Evolutionary conservation across 2,888 invertebrate species (phyloP), one percentile per base, ranked within the genome.

Genomic region (Apoda limacodes): DNA sequence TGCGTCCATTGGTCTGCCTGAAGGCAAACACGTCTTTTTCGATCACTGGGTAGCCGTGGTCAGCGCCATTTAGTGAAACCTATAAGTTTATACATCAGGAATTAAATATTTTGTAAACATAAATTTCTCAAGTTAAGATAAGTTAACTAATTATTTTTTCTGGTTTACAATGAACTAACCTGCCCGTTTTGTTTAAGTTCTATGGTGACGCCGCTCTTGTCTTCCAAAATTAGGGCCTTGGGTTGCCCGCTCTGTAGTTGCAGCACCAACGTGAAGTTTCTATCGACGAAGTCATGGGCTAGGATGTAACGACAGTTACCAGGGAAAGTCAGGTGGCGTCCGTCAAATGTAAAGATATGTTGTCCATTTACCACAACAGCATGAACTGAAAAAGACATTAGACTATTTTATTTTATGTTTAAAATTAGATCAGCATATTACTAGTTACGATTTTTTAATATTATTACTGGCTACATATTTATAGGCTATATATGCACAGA

Each of bases 271-370:
- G 91, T 88, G 82, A 97, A 96, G 82, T 94, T 93, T 38, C 92
- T 87, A 61, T 95, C 89, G 9, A 88, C 84, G 50, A 89, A 88
- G 66, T 97, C 96, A 49, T 92, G 88, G 0, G 89, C 89, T 4
- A 96, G 71, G 1, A 95, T 74, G 64, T 95, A 95, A 55, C 88
- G 88, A 78, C 96, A 96, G 28, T 82, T 83, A 21, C 93, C 94
- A 0, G 88, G 88, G 82, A 93, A 89, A 5, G 89, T 88, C 43
- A 89, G 74, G 58, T 92, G 89, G 45, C 87, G 86, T 0, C 90
- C 90, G 64, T 96, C 96, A 67, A 95, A 95, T 0, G 93, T 94
- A 70, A 93, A 90, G 64, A 93, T 85, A 68, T 94, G 91, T 50
- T 92, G 89, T 2, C 91, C 91, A 55, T 93, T 91, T 7, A 88